A percentile compares a stretch with the other conserved stretches of the same genome.
Conservation (phyloP, 2,888 invertebrate genomes). For the Cephus pulcher region DNA sequence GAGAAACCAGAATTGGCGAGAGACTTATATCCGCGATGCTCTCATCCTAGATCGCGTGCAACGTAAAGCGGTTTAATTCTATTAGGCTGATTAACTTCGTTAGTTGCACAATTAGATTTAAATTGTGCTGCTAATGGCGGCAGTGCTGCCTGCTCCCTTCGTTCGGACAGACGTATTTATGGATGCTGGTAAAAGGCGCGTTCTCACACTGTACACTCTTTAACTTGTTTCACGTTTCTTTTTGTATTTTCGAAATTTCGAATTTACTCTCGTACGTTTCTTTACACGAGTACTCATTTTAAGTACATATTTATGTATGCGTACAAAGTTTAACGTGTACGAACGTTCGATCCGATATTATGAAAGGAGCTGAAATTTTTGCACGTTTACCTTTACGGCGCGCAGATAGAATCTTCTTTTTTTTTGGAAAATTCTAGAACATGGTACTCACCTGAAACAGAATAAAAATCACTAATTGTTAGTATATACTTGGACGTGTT, state of each 20-base stretch:
- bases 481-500: neutral
- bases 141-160: neutral
- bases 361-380: neutral
- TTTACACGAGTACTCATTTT: neutral
- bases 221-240: neutral
- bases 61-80: neutral
- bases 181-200: neutral
- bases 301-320: neutral
- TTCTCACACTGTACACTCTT: neutral
- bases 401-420: neutral
- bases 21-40: neutral
- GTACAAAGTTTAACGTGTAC: neutral
- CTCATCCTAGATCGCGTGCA: neutral
- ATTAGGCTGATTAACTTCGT: conserved; percentile 5
- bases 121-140: neutral
- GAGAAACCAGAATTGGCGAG: neutral
- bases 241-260: neutral
- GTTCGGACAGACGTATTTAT: neutral
- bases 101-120: neutral
- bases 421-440: conserved; percentile 9
- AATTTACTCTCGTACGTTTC: neutral
- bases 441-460: conserved; percentile 47
- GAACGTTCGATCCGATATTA: neutral
- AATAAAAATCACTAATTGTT: conserved; percentile 16
- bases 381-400: neutral